A percentile compares a stretch with the other conserved stretches of the same genome.
Evolutionary conservation across 2,888 invertebrate genomes (phyloP).

Genomic region (Ferdinandea cuprea): DNA sequence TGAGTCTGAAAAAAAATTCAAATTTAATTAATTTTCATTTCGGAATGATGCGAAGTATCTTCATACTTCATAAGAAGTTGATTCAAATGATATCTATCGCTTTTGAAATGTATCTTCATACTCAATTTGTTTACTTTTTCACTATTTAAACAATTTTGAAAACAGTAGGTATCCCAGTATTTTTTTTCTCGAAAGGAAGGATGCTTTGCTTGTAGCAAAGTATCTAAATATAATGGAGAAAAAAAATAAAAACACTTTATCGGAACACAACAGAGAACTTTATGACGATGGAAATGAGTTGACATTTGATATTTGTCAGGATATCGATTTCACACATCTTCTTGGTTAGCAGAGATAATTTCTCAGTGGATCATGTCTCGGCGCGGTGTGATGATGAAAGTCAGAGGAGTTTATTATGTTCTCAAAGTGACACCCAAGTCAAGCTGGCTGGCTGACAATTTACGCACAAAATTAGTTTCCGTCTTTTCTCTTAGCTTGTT

Average conservation of each 20-base stretch:
- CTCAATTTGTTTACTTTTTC: constrained; percentile 21
- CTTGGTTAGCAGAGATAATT: constrained; percentile 54
- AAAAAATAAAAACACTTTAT: constrained; percentile 8
- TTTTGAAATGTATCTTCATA: constrained; percentile 28
- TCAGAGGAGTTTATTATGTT: constrained; percentile 51
- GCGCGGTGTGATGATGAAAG: constrained; percentile 41
- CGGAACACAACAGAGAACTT: constrained; percentile 48
- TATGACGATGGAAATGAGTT: constrained; percentile 63
- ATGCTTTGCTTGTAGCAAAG: constrained; percentile 16
- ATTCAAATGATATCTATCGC: constrained; percentile 16
- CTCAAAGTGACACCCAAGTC: constrained; percentile 52
- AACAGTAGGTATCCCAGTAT: not conserved
- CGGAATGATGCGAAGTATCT: constrained; percentile 24
- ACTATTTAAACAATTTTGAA: constrained; percentile 15
- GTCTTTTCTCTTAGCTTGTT: constrained; percentile 10
- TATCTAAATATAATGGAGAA: not conserved
- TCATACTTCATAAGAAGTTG: too few relatives aligned
- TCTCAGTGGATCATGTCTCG: constrained; percentile 71
- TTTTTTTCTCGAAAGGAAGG: constrained; percentile 15
- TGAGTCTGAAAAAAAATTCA: not conserved
- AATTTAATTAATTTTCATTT: too few relatives aligned
- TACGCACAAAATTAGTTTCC: constrained; percentile 61
- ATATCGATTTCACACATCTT: constrained; percentile 64
- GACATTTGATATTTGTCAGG: constrained; percentile 43
- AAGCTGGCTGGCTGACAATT: constrained; percentile 52